These are phyloP conservation scores for Mesocentrotus franciscanus DNA, from an alignment of 53 echinoderm and acorn worm genomes.

Conservation along the genomic window DNA sequence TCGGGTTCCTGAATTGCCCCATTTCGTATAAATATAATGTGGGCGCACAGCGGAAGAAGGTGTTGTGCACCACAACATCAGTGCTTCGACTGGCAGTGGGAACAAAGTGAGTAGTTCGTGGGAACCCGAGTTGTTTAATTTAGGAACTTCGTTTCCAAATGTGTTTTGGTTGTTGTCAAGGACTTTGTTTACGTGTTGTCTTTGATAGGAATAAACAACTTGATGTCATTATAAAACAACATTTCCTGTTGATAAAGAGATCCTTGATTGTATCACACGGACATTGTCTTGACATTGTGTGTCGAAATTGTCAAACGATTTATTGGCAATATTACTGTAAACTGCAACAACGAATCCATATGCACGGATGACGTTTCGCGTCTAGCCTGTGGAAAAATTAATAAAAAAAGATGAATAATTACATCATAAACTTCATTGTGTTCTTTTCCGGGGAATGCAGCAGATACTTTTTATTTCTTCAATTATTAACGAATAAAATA, in stretches of 20 bases:
- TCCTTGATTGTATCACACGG: not conserved
- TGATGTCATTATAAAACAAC: not conserved
- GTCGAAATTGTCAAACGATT: not conserved
- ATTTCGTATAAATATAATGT: no score
- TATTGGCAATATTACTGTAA: not conserved
- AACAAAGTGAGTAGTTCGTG: not conserved
- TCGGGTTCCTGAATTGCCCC: not conserved
- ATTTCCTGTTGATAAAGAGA: not conserved
- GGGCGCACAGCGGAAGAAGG: not conserved
- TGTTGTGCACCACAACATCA: not conserved
- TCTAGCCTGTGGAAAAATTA: no score
- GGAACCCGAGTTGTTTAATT: not conserved
- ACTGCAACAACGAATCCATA: not conserved
- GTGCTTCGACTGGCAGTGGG: not conserved
- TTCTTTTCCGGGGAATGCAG: no score
- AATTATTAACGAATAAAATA: no score
- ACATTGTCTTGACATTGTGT: not conserved
- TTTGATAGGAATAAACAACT: not conserved
- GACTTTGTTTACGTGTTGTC: slow-evolving; percentile 13
- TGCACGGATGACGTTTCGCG: not conserved
- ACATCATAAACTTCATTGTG: no score
- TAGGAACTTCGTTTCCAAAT: slow-evolving; percentile 12
- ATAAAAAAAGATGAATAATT: no score
- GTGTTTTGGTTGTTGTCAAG: not conserved
- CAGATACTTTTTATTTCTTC: no score